Base-by-base conservation (phyloP, 2,113 vertebrate species). In the Pteropus alecto region DNA sequence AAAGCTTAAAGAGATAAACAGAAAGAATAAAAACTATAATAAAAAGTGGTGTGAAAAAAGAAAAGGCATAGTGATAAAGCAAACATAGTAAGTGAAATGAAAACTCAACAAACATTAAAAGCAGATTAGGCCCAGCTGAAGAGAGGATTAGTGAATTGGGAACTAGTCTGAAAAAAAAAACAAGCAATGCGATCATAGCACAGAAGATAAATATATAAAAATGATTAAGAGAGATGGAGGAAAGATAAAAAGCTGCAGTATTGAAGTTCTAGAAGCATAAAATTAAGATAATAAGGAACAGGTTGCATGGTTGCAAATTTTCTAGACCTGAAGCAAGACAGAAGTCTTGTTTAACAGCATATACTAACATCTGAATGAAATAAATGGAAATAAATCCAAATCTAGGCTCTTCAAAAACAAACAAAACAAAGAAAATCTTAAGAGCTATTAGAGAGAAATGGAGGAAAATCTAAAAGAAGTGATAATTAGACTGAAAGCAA, bases 1-100 rank as follows among this genome's bases (percentile, higher is more conserved):
- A 83, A 88, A 61, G 54, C 91, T 97, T 76, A 95, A 76, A 73
- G 65, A 65, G 28, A 93, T 97, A 93, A 85, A 61, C 93, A 74
- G 33, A 24, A 85, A 87, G 81, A 90, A 56, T 76, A 68, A 79
- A 87, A 76, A 78, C n/a, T 12, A 35, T 30, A 70, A 65, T 82
- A 61, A 86, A 91, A 9, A 73, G 41, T 73, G 56, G 24, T 41
- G 70, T 87, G 67, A 48, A 87, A 65, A 92, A 71, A 79, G 79
- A 77, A 81, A 91, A 63, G 18, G 26, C n/a, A 74, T 81, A 54
- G 18, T 82, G 61, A 91, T 81, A 65, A 74, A 87, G 21, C 14
- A 81, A 13, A 48, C 43, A 19, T 43, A 70, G 18, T 87, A 63
- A 84, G 30, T 93, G 60, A 93, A 77, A 68, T 61, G 30, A 87